Conservation (phyloP, 2,113 vertebrate species). For the Pelecanus crispus region DNA sequence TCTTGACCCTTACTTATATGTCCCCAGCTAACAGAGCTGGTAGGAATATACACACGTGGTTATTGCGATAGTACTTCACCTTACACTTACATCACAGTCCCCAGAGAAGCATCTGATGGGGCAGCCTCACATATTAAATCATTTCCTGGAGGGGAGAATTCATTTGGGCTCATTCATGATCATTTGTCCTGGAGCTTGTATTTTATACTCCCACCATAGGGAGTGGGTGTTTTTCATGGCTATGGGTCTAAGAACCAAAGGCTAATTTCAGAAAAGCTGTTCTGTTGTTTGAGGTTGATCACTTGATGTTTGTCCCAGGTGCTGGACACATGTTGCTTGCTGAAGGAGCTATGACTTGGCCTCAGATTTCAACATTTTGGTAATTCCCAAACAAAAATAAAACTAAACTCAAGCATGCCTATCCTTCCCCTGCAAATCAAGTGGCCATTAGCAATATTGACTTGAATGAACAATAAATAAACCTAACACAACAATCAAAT, state of each 20-base stretch:
- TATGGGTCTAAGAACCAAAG: background rate
- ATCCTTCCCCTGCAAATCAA: background rate
- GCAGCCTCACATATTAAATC: background rate
- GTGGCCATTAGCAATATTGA: background rate
- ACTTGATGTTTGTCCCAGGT: conserved; percentile 22
- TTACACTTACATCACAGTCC: conserved; percentile 55
- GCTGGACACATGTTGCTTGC: conserved; percentile 32
- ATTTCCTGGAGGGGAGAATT: conserved; percentile 38
- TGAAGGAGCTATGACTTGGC: background rate
- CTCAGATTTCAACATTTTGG: background rate
- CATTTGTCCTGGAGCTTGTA: background rate
- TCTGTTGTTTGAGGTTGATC: conserved; percentile 7
- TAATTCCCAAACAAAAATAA: conserved; percentile 38
- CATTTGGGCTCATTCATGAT: conserved; percentile 20
- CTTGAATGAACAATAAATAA: conserved; percentile 13
- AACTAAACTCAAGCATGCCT: background rate
- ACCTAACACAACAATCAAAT: background rate
- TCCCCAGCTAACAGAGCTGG: background rate
- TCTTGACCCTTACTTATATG: background rate
- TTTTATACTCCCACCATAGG: background rate
- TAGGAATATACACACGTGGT: background rate
- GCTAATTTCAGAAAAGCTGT: background rate
- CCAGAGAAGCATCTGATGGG: background rate
- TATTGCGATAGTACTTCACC: conserved; percentile 33
- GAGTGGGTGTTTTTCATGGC: conserved; percentile 27